Base-by-base conservation (phyloP, 2,888 invertebrate genomes). In the Protodeltote pygarga region DNA sequence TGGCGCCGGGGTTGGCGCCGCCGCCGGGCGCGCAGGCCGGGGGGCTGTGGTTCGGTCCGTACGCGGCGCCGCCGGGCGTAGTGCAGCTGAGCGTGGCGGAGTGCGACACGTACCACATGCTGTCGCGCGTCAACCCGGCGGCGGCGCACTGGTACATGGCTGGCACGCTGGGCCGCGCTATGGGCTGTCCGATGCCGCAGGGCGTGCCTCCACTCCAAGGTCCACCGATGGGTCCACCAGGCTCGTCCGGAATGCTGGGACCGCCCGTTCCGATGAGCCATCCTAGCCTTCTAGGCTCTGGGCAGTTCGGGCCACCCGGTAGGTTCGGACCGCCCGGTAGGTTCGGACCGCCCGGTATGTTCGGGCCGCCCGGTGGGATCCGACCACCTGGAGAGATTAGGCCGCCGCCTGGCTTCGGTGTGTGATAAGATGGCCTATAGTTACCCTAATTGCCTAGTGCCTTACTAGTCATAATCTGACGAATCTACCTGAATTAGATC, bases 101-200 rank as follows among this genome's bases (percentile, higher is more conserved):
- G 67, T 78, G 76, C 66, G 76, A 80, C 60, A 67, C 77, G 51
- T 82, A 78, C 74, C 42, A 54, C 39, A 41, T 73, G 53, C 72
- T 88, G 63, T 67, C 72, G 48, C 49, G 49, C 29, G 65, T 77
- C 49, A 79, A 82, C 70, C 60, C 79, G 35, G 48, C 9, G 34
- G 78, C 79, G 23, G 88, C 87, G 53, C 77, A 81, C 54, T 76
- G 73, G 59, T 87, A 73, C 78, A 76, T 86, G 78, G 35, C 71
- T 65, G 72, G 73, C 33, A 73, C 79, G 14, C 53, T 83, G 41
- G 50, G 62, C 17, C 79, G 75, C 62, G 75, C 75, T 23, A 40
- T 66, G 55, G 62, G 25, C 3, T 5, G n/a, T n/a, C n/a, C 2
- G 9, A 20, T 40, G 3, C 6, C 39, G 34, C 28, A 8, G 34